phyloP scores from a whole-genome alignment of 2,797 vertebrate genomes.

The Typhlichthys eigenmanni region DNA sequence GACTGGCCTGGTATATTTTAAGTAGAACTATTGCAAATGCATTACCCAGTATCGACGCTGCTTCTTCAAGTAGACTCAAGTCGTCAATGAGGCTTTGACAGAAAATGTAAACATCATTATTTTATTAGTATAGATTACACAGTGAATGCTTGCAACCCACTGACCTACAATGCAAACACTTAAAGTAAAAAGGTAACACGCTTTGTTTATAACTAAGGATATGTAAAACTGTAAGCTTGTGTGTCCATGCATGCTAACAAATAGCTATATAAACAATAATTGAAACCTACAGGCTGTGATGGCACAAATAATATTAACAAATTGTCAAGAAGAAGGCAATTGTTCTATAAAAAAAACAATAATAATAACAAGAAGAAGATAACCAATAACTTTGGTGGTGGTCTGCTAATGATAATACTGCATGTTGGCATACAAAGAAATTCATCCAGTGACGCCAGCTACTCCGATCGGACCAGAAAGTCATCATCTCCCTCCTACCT shows the following conservation, averaged over 20 bases:
- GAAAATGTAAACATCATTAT: constrained; percentile 2
- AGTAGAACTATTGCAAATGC: neutral
- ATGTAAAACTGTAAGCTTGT: neutral
- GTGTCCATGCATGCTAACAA: too few relatives aligned
- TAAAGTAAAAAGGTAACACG: neutral
- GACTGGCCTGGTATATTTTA: neutral
- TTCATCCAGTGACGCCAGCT: neutral
- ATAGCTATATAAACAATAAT: too few relatives aligned
- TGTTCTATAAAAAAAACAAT: too few relatives aligned
- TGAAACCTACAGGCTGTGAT: too few relatives aligned
- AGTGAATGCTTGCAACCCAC: neutral
- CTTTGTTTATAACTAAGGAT: neutral
- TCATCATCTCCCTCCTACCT: constrained; percentile 48
- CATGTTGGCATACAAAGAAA: too few relatives aligned
- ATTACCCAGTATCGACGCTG: constrained; percentile 79
- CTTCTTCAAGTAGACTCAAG: constrained; percentile 77
- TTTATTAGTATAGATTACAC: neutral
- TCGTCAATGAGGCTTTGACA: constrained; percentile 71
- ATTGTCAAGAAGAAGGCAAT: too few relatives aligned
- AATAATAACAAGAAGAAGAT: too few relatives aligned
- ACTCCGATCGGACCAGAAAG: too few relatives aligned
- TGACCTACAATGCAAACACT: neutral
- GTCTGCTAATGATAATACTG: too few relatives aligned
- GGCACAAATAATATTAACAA: too few relatives aligned
- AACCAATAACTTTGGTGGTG: too few relatives aligned